These are phyloP conservation scores for Dendrocincla tyrannina DNA, from an alignment of 2,797 vertebrate species.

Conservation along the genomic window DNA sequence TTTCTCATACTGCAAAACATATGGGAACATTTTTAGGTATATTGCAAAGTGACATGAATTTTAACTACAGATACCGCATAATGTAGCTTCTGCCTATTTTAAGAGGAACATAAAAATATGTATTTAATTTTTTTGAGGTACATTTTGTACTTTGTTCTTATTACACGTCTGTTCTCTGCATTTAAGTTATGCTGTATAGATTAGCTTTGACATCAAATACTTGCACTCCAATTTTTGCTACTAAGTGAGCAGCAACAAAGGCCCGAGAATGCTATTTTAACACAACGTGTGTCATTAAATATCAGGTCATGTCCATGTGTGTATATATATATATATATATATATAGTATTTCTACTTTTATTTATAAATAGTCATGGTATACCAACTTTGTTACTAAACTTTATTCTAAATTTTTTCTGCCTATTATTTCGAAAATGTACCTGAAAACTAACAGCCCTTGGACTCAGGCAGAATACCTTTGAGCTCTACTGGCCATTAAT, in stretches of 20 bases:
- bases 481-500: not conserved
- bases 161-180: not conserved
- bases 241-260: not conserved
- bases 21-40: not conserved
- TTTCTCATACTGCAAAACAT: not conserved
- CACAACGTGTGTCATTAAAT: not conserved
- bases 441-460: not conserved
- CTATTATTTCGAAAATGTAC: not conserved
- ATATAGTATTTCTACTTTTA: not conserved
- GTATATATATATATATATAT: not conserved
- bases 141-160: not conserved
- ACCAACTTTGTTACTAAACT: not conserved
- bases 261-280: not conserved
- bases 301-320: not conserved
- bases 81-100: not conserved
- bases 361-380: not conserved
- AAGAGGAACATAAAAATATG: not conserved
- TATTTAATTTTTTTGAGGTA: not conserved
- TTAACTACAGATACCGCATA: not conserved
- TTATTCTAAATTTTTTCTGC: not conserved
- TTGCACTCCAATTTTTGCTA: not conserved
- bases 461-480: not conserved
- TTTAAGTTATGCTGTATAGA: constrained; percentile 21
- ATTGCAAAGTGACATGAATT: not conserved
- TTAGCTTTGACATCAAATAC: not conserved